These are phyloP conservation scores for Galeopsomyia nigrocyanea DNA, from an alignment of 2,888 invertebrate species.

Conservation along the genomic window DNA sequence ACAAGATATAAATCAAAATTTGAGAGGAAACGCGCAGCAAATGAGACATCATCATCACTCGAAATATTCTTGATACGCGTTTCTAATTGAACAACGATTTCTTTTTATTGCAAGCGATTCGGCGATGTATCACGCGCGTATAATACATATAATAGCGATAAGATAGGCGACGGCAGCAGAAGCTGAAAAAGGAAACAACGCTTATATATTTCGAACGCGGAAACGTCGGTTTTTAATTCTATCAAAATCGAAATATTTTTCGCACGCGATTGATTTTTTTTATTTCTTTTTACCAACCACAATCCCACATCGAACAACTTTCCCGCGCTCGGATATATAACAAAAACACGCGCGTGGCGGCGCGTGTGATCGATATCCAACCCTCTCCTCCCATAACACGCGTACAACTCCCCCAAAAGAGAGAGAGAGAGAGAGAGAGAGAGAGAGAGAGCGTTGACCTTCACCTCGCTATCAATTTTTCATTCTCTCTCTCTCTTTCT, in stretches of 20 bases:
- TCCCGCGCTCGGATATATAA: slow-evolving; percentile 3
- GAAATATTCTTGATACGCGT: slow-evolving; percentile 4
- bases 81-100: not conserved
- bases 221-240: slow-evolving; percentile 1
- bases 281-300: not conserved
- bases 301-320: not conserved
- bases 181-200: not conserved
- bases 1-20: not conserved
- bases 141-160: slow-evolving; percentile 12
- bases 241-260: not conserved
- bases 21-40: not conserved
- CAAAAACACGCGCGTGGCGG: not conserved
- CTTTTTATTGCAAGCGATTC: slow-evolving; percentile 10
- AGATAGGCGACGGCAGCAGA: slow-evolving; percentile 23
- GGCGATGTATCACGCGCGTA: slow-evolving; percentile 1
- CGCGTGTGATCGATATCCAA: slow-evolving; percentile 25
- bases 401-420: not conserved
- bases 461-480: too few relatives aligned
- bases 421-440: not conserved
- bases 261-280: not conserved
- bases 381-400: not conserved
- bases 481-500: too few relatives aligned
- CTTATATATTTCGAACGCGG: slow-evolving; percentile 13
- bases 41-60: not conserved
- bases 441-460: not conserved